A percentile compares a stretch with the other conserved stretches of the same genome.
Evolutionary conservation across 2,797 vertebrate genomes (phyloP).

Genomic region (Takifugu ocellatus): DNA sequence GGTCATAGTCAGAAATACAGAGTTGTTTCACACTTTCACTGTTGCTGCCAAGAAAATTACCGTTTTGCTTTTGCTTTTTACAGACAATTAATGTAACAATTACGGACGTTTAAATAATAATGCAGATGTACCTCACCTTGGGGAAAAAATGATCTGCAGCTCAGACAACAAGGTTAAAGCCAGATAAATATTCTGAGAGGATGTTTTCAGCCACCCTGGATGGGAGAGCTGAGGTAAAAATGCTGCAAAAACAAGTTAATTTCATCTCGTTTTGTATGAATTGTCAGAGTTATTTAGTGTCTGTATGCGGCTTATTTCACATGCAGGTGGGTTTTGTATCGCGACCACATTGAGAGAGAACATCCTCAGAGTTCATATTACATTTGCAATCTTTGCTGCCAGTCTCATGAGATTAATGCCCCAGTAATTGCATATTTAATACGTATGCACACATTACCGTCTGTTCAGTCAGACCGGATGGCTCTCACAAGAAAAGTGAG

Average conservation of each 20-base stretch:
- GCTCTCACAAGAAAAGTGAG: conserved; percentile 45
- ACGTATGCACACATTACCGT: conserved; percentile 44
- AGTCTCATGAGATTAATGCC: conserved; percentile 47
- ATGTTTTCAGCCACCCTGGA: no score
- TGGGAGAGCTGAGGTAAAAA: no score
- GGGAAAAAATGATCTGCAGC: no score
- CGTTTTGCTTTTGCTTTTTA: no score
- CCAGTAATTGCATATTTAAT: conserved; percentile 60
- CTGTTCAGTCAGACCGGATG: conserved; percentile 48
- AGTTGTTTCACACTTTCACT: conserved; percentile 3
- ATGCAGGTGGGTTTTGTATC: conserved; percentile 36
- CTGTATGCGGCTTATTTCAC: conserved; percentile 43
- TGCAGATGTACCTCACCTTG: no score
- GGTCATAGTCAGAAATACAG: conserved; percentile 39
- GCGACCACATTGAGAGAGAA: conserved; percentile 35
- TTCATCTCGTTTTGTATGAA: conserved; percentile 49
- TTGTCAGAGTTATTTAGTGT: conserved; percentile 58
- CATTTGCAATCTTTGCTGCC: conserved; percentile 34
- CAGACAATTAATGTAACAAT: no score
- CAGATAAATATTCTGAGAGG: no score
- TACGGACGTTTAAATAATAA: no score
- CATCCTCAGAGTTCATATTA: conserved; percentile 41
- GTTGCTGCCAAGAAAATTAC: conserved; percentile 23
- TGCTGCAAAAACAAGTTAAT: background rate
- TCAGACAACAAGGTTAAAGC: no score